phyloP scores from a whole-genome alignment of 2,888 invertebrate genomes.

The Plusia festucae region DNA sequence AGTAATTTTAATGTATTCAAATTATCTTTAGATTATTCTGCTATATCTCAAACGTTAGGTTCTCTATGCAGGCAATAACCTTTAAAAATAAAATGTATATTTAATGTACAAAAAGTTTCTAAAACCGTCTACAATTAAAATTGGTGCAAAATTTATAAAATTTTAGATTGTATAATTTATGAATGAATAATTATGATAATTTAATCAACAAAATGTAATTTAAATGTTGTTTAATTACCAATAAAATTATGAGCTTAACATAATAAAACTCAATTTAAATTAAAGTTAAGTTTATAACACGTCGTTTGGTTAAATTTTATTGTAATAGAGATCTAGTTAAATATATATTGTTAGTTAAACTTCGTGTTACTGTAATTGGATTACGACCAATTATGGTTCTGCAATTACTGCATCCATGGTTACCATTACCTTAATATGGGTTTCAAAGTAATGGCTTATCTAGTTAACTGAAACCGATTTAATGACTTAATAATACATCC shows the following conservation, averaged over 20 bases:
- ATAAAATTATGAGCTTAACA: constrained; percentile 1
- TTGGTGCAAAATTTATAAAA: background rate
- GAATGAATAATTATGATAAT: background rate
- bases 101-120: too few relatives aligned
- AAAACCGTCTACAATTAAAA: too few relatives aligned
- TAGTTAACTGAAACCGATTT: background rate
- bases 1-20: too few relatives aligned
- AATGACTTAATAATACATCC: constrained; percentile 12
- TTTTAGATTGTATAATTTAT: background rate
- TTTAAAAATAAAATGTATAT: too few relatives aligned
- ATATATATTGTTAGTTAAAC: constrained; percentile 11
- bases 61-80: too few relatives aligned
- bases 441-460: constrained; percentile 7
- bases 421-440: background rate
- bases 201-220: background rate
- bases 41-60: too few relatives aligned
- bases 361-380: constrained; percentile 11
- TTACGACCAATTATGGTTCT: background rate
- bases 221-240: background rate
- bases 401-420: background rate
- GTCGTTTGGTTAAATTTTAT: background rate
- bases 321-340: constrained; percentile 1
- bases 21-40: too few relatives aligned
- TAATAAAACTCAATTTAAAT: constrained; percentile 8
- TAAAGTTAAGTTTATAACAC: constrained; percentile 12